Conservation (phyloP, 2,888 invertebrate genomes). For the Alviniconcha strummeri region DNA sequence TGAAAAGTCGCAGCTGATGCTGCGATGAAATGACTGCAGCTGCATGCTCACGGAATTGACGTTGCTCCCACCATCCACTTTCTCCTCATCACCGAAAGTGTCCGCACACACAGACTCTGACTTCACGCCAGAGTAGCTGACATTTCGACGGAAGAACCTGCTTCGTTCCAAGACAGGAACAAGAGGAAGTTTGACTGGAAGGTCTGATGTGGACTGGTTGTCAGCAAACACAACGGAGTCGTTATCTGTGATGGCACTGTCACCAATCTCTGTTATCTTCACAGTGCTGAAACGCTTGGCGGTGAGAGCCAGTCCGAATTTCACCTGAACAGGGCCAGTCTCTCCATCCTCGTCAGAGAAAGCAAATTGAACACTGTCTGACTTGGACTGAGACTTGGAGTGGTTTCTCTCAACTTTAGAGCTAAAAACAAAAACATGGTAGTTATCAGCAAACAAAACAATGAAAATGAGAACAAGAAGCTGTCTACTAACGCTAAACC, state of each 20-base stretch:
- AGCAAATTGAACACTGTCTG: slow-evolving; percentile 37
- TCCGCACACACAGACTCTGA: slow-evolving; percentile 6
- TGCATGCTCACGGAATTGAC: not conserved
- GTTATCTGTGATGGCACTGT: not conserved
- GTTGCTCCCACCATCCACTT: not conserved
- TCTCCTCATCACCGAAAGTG: slow-evolving; percentile 16
- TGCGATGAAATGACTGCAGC: slow-evolving; percentile 39
- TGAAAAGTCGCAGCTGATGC: slow-evolving; percentile 57
- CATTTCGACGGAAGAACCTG: slow-evolving; percentile 17
- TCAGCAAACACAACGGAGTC: not conserved
- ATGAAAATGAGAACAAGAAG: too few relatives aligned
- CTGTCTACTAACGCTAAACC: too few relatives aligned
- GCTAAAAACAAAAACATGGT: too few relatives aligned
- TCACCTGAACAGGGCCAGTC: not conserved
- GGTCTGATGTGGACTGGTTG: not conserved
- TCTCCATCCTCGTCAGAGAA: slow-evolving; percentile 20
- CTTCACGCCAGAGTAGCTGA: slow-evolving; percentile 16
- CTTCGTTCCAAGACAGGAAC: slow-evolving; percentile 7
- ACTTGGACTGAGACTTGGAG: not conserved
- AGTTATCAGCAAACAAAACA: too few relatives aligned
- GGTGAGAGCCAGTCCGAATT: slow-evolving; percentile 29
- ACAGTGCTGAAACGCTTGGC: slow-evolving; percentile 40
- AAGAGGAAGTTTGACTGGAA: not conserved
- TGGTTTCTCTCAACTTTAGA: not conserved
- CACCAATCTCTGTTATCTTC: slow-evolving; percentile 16